These are phyloP conservation scores for Diplodus sargus DNA, from an alignment of 2,797 vertebrate genomes.

Conservation along the genomic window DNA sequence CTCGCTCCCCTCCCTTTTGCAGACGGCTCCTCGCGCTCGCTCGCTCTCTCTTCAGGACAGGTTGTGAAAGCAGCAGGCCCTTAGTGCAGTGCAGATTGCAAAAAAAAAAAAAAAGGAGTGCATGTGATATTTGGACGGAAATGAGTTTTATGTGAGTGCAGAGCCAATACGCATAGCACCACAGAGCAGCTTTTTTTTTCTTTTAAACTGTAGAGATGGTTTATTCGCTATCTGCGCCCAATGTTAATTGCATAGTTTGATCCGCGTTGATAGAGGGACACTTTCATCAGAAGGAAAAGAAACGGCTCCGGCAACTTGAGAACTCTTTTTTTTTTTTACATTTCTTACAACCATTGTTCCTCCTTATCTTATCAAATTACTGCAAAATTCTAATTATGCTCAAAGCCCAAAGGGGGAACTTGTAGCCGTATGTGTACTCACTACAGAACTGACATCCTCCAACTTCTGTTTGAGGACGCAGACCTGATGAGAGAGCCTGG, in stretches of 20 bases:
- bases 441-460: constrained; percentile 40
- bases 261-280: constrained; percentile 71
- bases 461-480: constrained; percentile 45
- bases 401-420: constrained; percentile 62
- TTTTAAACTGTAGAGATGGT: constrained; percentile 52
- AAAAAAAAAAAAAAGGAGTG: constrained; percentile 20
- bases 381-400: constrained; percentile 72
- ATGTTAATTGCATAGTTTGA: constrained; percentile 79
- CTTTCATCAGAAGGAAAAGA: constrained; percentile 76
- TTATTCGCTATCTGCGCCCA: constrained; percentile 68
- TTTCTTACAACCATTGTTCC: constrained; percentile 64
- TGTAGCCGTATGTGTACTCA: constrained; percentile 55
- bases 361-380: constrained; percentile 71
- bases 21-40: constrained; percentile 42
- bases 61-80: constrained; percentile 73
- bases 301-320: constrained; percentile 65
- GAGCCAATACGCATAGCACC: constrained; percentile 45
- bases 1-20: constrained; percentile 51
- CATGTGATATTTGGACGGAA: constrained; percentile 62
- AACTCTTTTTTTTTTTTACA: constrained; percentile 45
- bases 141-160: constrained; percentile 47
- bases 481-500: constrained; percentile 26
- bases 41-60: constrained; percentile 69
- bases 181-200: constrained; percentile 49
- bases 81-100: constrained; percentile 58